Percentiles rank a stretch among this genome's conserved stretches.
phyloP scores from a whole-genome alignment of 2,888 invertebrate species.

The Drosophila yooni region DNA sequence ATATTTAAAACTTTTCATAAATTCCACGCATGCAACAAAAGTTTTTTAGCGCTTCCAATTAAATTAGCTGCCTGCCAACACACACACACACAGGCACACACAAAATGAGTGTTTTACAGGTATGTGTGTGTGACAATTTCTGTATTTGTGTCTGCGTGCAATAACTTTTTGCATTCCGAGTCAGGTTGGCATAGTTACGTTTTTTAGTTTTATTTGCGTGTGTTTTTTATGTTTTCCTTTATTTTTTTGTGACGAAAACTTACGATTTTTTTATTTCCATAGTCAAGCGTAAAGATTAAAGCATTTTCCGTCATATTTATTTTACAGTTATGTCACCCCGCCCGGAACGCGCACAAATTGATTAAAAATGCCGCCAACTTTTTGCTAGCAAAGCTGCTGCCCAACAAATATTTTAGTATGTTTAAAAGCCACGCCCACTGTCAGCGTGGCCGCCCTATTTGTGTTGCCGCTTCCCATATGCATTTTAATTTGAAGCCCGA shows the following conservation, averaged over 20 bases:
- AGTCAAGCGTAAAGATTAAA: slow-evolving; percentile 51
- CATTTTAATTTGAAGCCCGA: slow-evolving; percentile 53
- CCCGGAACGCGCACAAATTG: slow-evolving; percentile 53
- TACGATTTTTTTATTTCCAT: slow-evolving; percentile 30
- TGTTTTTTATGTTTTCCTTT: slow-evolving; percentile 3
- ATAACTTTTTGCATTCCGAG: slow-evolving; percentile 50
- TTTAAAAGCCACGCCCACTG: slow-evolving; percentile 45
- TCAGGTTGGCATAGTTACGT: slow-evolving; percentile 46
- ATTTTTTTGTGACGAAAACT: slow-evolving; percentile 33
- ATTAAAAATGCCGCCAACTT: slow-evolving; percentile 69
- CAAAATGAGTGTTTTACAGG: not conserved
- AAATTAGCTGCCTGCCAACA: slow-evolving; percentile 61
- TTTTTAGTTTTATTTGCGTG: slow-evolving; percentile 5
- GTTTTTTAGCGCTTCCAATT: slow-evolving; percentile 68
- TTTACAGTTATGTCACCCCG: slow-evolving; percentile 32
- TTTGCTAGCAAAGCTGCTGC: slow-evolving; percentile 34
- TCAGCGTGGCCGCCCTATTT: slow-evolving; percentile 31
- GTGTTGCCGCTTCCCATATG: slow-evolving; percentile 63
- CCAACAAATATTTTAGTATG: slow-evolving; percentile 63
- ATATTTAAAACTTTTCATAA: slow-evolving; percentile 50
- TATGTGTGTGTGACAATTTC: slow-evolving; percentile 1
- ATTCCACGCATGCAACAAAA: slow-evolving; percentile 63
- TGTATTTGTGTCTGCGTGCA: slow-evolving; percentile 13
- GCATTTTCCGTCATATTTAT: slow-evolving; percentile 51
- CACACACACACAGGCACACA: slow-evolving; percentile 25